Evolutionary conservation across 2,797 vertebrate species (phyloP), one percentile per base, ranked within the genome.

Genomic region (Chromobotia macracanthus): DNA sequence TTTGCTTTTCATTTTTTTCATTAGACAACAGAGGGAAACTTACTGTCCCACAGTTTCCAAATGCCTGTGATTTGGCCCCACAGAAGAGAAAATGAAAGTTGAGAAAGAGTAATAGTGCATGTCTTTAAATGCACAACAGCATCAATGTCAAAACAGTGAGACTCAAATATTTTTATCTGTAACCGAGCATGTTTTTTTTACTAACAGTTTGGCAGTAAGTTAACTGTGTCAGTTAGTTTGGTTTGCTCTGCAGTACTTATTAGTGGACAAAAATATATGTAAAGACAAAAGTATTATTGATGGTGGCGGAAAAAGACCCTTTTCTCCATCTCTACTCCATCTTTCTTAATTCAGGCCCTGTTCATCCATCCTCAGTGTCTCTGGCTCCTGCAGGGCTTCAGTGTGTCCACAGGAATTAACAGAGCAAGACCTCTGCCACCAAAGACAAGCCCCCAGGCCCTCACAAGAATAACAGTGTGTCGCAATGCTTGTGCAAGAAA

Each of bases 381-480:
- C 68, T 64, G 58, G 58, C 69, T 79, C 77, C 69, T 79, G 77
- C 60, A 46, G 77, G 65, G 77, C 69, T 79, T 79, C 69, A 79
- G 68, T 65, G 68, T 55, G 68, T 56, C 77, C 69, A 13, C 58
- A 79, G 61, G 69, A 72, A 72, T 65, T 72, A 79, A 65, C 69
- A 72, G 69, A 79, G 21, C 77, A 53, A 79, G 68, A 79, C 77
- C 68, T 72, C 58, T 72, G 77, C 77, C 69, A 72, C 69, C 69
- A 72, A 48, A 72, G 77, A 65, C 77, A 41, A 72, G 60, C 60
- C 66, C 76, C 71, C 67, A 41, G 64, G 67, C 56, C 69, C 68
- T 72, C 68, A 72, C 21, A 79, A 79, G 77, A 79, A 79, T 72
- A 79, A 79, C 77, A 79, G 58, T 66, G 77, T 85, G 73, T 75